Evolutionary conservation across 1,140 invertebrate species (phyloP).

Genomic region (Drosophila paulistorum): DNA sequence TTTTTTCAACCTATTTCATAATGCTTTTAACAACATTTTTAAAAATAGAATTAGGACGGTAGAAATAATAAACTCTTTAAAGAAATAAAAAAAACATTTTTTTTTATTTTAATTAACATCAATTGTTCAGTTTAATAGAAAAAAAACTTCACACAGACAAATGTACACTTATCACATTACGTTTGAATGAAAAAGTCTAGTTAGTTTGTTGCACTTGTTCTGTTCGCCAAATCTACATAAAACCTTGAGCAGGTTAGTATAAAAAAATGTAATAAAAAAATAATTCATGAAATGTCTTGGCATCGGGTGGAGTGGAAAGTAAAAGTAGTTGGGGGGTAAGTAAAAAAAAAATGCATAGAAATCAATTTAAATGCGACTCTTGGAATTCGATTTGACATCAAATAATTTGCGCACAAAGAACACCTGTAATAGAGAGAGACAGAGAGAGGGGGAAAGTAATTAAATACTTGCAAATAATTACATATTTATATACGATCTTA

Average conservation of each 20-base stretch:
- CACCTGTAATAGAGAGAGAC: constrained; percentile 86
- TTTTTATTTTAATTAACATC: not conserved
- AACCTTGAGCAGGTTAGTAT: constrained; percentile 30
- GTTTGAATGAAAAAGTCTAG: constrained; percentile 55
- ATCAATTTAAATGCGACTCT: constrained; percentile 68
- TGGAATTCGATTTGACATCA: constrained; percentile 85
- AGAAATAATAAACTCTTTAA: too few relatives aligned
- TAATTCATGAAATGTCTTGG: constrained; percentile 39
- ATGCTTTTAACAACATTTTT: too few relatives aligned
- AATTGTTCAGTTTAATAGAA: constrained; percentile 23
- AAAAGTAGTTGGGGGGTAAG: constrained; percentile 1
- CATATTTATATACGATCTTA: constrained; percentile 16
- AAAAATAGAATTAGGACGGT: too few relatives aligned
- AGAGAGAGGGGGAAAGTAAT: not conserved
- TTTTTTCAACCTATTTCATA: too few relatives aligned
- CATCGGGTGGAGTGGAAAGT: constrained; percentile 24
- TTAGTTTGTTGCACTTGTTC: constrained; percentile 63
- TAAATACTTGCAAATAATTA: not conserved
- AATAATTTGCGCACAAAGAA: constrained; percentile 95
- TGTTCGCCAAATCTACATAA: constrained; percentile 42
- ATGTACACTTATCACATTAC: constrained; percentile 60
- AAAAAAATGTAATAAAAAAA: constrained; percentile 27
- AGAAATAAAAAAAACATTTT: too few relatives aligned
- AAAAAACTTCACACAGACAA: constrained; percentile 49
- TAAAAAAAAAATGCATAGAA: constrained; percentile 5